A percentile compares a stretch with the other conserved stretches of the same genome.
Conservation (phyloP, 2,113 vertebrate genomes). For the Trachemys scripta region DNA sequence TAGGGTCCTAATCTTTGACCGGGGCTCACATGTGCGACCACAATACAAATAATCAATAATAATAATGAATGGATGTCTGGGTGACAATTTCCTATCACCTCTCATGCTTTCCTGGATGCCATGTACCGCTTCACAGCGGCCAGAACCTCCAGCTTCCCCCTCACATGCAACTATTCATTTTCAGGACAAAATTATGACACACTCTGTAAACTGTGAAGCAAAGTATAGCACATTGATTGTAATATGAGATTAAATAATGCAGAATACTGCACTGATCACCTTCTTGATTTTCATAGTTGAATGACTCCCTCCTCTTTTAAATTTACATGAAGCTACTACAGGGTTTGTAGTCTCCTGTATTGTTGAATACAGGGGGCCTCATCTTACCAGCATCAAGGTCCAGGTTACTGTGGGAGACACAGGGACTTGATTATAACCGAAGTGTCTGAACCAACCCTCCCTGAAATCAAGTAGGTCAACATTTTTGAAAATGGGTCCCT, state of each 20-base stretch:
- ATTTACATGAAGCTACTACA: background rate
- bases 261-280: background rate
- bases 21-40: background rate
- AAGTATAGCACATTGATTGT: background rate
- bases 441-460: background rate
- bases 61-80: background rate
- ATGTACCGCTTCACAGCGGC: background rate
- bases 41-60: background rate
- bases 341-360: background rate
- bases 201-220: background rate
- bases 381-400: background rate
- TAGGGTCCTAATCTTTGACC: background rate
- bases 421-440: background rate
- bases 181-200: background rate
- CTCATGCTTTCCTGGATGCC: background rate
- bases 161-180: background rate
- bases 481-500: background rate
- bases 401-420: background rate
- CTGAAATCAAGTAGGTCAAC: background rate
- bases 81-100: background rate
- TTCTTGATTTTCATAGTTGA: background rate
- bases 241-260: background rate
- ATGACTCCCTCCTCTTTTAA: background rate
- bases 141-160: background rate
- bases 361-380: background rate